Base-by-base conservation (phyloP, 1,140 invertebrate species). In the Sitophilus oryzae region DNA sequence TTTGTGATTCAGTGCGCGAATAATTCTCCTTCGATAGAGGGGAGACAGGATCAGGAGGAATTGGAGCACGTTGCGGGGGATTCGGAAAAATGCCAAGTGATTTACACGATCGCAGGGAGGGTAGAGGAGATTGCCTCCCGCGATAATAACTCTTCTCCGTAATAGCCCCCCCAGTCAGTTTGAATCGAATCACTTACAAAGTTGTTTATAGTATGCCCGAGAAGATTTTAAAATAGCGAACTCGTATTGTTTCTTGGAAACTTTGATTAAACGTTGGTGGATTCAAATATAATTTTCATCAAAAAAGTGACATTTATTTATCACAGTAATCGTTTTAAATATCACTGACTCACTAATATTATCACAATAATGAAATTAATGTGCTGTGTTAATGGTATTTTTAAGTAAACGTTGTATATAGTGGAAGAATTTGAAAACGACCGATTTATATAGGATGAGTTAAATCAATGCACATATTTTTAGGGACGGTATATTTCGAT, bases 1-100 rank as follows among this genome's bases (percentile, higher is more conserved):
- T 62, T 78, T 38, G 48, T 71, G 18, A 60, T 66, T 53, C 65
- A 71, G 56, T 71, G 66, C 58, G 59, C 49, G 25, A 38, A 46
- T 45, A 58, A 43, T n/a, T 43, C 51, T 30, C n/a, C n/a, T n/a
- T n/a, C n/a, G n/a, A n/a, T n/a, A n/a, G n/a, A n/a, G n/a, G n/a
- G n/a, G n/a, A 59, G 61, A 25, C 30, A 48, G 19, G 58, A 59
- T 40, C 15, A n/a, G 15, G 50, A 52, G 25, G 43, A 53, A 25
- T 45, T 34, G 42, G n/a, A 34, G 25, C 3, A 19, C 41, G 36
- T 37, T 40, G 36, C 23, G n/a, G 25, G n/a, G 9, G 21, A 46
- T 37, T 45, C 36, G n/a, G 30, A 63, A 46, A 54, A 56, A 46
- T 49, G 50, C 52, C 60, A 62, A 54, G 52, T 60, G 53, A 63